A percentile compares a stretch with the other conserved stretches of the same genome.
These are phyloP conservation scores for Tupaia chinensis DNA, from an alignment of 2,113 vertebrate species.

Conservation along the genomic window DNA sequence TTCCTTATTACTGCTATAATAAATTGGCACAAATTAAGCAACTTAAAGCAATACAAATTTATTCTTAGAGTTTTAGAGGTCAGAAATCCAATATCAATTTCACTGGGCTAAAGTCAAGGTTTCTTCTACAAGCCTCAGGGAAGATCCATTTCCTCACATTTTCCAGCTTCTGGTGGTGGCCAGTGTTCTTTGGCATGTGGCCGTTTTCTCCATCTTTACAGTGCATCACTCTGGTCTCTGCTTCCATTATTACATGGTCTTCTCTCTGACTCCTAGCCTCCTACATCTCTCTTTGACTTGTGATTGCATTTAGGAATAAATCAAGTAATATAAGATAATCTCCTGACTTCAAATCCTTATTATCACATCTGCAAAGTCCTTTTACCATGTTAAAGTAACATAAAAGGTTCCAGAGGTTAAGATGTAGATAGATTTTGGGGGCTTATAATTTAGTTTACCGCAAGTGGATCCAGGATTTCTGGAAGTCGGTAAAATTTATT, in stretches of 20 bases:
- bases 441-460: not conserved
- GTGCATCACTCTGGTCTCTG: not conserved
- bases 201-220: not conserved
- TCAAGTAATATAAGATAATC: not conserved
- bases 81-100: slow-evolving; percentile 4
- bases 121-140: not conserved
- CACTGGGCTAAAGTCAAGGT: not conserved
- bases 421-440: not conserved
- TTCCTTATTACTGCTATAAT: not conserved
- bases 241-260: not conserved
- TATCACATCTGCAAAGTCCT: not conserved
- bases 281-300: not conserved
- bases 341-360: not conserved
- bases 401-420: not conserved
- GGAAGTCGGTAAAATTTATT: not conserved
- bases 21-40: not conserved
- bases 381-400: not conserved
- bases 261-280: not conserved
- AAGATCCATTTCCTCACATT: not conserved
- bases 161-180: not conserved
- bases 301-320: not conserved
- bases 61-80: not conserved
- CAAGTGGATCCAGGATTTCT: not conserved
- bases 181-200: not conserved
- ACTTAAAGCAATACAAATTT: not conserved